A percentile compares a stretch with the other conserved stretches of the same genome.
phyloP scores from a whole-genome alignment of 2,113 vertebrate genomes.

The Cheirogaleus medius region DNA sequence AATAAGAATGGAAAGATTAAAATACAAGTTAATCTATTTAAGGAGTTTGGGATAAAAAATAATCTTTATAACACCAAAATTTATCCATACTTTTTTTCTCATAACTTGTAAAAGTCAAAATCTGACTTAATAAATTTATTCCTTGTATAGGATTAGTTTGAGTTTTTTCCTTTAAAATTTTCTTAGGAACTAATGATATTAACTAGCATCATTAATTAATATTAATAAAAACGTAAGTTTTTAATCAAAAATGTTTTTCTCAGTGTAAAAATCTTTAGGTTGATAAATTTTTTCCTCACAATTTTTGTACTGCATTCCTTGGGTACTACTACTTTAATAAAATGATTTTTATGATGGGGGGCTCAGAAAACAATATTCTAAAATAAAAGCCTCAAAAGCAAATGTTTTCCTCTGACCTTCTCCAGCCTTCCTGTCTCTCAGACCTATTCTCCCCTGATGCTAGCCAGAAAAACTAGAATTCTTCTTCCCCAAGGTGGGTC shows the following conservation, averaged over 20 bases:
- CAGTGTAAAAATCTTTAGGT: background rate
- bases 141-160: background rate
- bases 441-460: no score
- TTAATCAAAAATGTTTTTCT: background rate
- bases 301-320: background rate
- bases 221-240: background rate
- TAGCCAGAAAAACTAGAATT: no score
- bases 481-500: no score
- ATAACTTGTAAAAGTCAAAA: background rate
- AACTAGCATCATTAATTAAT: background rate
- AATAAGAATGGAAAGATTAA: background rate
- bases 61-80: background rate
- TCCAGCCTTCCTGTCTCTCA: no score
- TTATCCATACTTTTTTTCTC: background rate
- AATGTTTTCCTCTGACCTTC: no score
- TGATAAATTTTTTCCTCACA: background rate
- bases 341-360: no score
- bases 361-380: no score
- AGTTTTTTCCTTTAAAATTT: background rate
- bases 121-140: background rate
- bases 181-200: background rate
- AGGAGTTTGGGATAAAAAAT: background rate
- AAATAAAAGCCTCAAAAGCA: no score
- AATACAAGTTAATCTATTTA: background rate
- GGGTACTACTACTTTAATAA: background rate